Evolutionary conservation across 2,888 invertebrate species (phyloP), one percentile per base, ranked within the genome.

Genomic region (Bursaphelenchus okinawaensis): DNA sequence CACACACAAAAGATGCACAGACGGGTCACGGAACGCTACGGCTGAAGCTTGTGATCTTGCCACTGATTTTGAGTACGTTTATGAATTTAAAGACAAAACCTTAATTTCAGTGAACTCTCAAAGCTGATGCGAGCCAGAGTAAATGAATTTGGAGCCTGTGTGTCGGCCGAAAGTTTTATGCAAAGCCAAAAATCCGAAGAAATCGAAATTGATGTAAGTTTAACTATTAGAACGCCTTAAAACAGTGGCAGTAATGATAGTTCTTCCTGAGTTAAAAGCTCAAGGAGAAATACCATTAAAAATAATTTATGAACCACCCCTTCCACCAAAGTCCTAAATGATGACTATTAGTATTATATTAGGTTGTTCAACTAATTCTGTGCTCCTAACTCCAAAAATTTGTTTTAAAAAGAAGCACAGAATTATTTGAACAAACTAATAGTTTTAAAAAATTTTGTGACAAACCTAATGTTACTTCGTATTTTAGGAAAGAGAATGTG

Each of bases 51-150:
- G 68, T 29, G 67, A 55, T 7, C 52, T 68, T 20, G 61, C 24
- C 24, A 24, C 71, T n/a, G 71, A 72, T n/a, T 68, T 68, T 54
- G 24, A 23, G 68, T 72, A 51, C 20, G 68, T 58, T 7, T 2
- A 31, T 19, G n/a, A n/a, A n/a, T n/a, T n/a, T n/a, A n/a, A n/a
- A n/a, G n/a, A n/a, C n/a, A 7, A 62, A 63, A 4, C 22, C 64
- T 3, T 2, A n/a, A 26, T 66, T 66, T 26, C 16, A 66, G 66
- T 7, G 51, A 66, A 24, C 31, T 66, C 8, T 52, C 50, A n/a
- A 9, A n/a, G 12, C 29, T 66, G 19, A 66, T 66, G 66, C 22
- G 50, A 20, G 55, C 62, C 9, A 23, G 66, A 4, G 67, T 66
- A 6, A 29, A 50, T n/a, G 66, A 66, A 29, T 66, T 68, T 26